Base-by-base conservation (phyloP, 2,888 invertebrate species). In the Iphiclides podalirius region DNA sequence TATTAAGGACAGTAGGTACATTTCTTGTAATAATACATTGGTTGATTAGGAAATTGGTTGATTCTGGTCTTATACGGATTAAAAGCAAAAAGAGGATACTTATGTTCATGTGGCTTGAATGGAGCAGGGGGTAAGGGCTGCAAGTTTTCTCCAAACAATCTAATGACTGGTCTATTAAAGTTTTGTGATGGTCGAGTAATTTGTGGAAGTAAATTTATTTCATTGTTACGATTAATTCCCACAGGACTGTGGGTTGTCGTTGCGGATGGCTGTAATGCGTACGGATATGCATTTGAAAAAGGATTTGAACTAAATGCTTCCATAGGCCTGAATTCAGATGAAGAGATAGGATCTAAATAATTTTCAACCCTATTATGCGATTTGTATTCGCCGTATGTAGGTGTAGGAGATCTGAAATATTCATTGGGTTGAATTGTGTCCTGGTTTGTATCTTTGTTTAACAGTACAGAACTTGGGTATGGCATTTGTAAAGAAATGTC, bases 201-300 rank as follows among this genome's bases (percentile, higher is more conserved):
- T 39, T 38, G 34, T 17, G 39, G 17, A 9, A 44, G 34, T 1
- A 17, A 11, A 1, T 23, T 16, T 6, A 26, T 13, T n/a, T 17
- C 26, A 8, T 44, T 17, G 33, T 17, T 26, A 7, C 9, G 42
- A 23, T 11, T 38, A 4, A 23, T 13, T 34, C 41, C 44, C 16
- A 39, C 2, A 11, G 43, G 39, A 13, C 14, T 44, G 16, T 11
- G 16, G 2, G 44, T 39, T 34, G 33, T 42, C n/a, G 48, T 38
- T 34, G 26, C 3, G 9, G 44, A 28, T 34, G 7, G 13, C 13
- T 26, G 34, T 11, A 38, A 39, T 7, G 33, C 38, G 4, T 16
- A 44, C 6, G 49, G 44, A 49, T 49, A 49, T 17, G 49, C 23
- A 39, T 49, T 49, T 4, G 49, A 34, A 34, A 17, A 44, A n/a